These are phyloP conservation scores for Hystrix brachyura DNA, from an alignment of 2,113 vertebrate genomes.

Conservation along the genomic window DNA sequence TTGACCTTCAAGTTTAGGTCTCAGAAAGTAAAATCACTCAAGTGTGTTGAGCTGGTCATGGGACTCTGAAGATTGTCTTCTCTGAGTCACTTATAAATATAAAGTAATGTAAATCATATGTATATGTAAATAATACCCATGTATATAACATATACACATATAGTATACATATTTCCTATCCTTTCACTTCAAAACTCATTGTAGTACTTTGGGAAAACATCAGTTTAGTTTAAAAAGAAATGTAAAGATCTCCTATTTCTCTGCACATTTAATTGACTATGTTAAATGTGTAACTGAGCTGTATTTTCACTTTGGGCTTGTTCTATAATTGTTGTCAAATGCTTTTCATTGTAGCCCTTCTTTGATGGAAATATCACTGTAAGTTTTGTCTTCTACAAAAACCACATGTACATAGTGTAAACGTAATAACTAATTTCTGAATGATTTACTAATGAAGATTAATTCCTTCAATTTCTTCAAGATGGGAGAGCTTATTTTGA, in stretches of 20 bases:
- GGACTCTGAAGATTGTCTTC: background rate
- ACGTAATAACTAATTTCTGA: conserved; percentile 27
- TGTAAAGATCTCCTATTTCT: background rate
- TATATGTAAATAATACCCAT: background rate
- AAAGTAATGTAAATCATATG: no score
- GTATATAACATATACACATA: no score
- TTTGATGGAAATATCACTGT: conserved; percentile 21
- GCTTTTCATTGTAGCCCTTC: background rate
- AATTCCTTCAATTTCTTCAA: background rate
- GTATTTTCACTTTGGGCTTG: background rate
- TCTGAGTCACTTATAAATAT: background rate
- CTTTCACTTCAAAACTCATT: background rate
- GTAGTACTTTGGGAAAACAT: background rate
- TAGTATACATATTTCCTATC: background rate
- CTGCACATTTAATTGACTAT: background rate
- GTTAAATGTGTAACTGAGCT: background rate
- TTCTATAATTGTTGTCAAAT: background rate
- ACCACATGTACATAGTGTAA: background rate
- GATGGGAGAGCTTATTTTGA: background rate
- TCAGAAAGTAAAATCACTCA: no score
- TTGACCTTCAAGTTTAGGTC: no score
- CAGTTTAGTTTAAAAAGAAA: background rate
- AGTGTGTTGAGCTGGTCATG: background rate
- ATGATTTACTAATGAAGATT: conserved; percentile 24
- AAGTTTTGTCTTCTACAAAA: conserved; percentile 47